Evolutionary conservation across 2,888 invertebrate genomes (phyloP), one percentile per base, ranked within the genome.

Genomic region (Pyrocoelia pectoralis): DNA sequence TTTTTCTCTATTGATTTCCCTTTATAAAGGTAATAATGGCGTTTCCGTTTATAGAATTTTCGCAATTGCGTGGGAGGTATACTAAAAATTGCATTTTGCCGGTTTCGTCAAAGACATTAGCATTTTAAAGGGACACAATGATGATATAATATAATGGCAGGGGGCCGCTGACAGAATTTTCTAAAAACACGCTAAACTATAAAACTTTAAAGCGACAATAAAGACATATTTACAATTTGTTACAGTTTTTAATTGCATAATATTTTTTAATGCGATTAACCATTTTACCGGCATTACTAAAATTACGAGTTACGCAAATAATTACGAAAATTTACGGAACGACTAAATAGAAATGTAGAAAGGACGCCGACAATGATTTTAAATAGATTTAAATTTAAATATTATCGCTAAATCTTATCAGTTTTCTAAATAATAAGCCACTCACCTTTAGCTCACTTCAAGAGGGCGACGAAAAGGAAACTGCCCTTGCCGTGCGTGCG

Each of bases 391-490:
- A n/a, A 33, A 33, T 33, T 33, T 8, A n/a, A 33, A 57, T 53
- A 53, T 56, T 46, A 62, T 38, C 19, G 18, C 52, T 53, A 62
- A 51, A 53, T 18, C 14, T 53, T 49, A 53, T 55, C 40, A 54
- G 8, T 56, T 53, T 49, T 14, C 52, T 50, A 58, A 57, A 18
- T 33, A 33, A 53, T 40, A 13, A 17, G 43, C 4, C 69, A 71
- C 71, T 70, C 70, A 72, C 72, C 73, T 70, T 69, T 70, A 67
- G 71, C 68, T 70, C 68, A 69, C 66, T 71, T 68, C 73, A 73
- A 76, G 75, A 78, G 77, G 74, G 73, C 74, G 76, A 76, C 75
- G 74, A 78, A 75, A 72, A 71, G 72, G 74, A 72, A 74, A 71
- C 72, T 71, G 73, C 69, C 73, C 73, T 70, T 51, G 71, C 66